Evolutionary conservation across 2,888 invertebrate species (phyloP).

Genomic region (Drosophila diplacantha): DNA sequence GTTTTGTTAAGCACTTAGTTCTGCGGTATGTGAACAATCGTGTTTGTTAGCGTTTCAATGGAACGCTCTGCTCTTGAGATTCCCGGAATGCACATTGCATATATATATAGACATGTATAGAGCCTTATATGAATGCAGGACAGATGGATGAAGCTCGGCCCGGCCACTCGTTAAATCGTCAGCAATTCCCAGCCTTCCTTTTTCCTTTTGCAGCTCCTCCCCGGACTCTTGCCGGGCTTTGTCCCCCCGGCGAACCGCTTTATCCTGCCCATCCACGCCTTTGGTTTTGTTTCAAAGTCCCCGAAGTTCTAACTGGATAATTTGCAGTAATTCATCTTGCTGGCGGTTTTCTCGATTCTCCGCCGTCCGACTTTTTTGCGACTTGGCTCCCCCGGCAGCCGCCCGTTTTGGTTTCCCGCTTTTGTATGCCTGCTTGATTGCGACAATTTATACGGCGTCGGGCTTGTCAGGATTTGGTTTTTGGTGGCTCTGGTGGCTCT

Average conservation of each 20-base stretch:
- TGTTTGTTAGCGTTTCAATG: constrained; percentile 22
- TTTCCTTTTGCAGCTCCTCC: not conserved
- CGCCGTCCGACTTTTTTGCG: constrained; percentile 15
- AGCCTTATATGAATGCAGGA: constrained; percentile 17
- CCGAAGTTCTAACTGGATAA: constrained; percentile 69
- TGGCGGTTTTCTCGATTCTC: constrained; percentile 46
- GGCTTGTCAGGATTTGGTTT: constrained; percentile 53
- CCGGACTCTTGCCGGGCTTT: not conserved
- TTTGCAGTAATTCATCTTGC: constrained; percentile 73
- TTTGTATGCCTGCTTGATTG: constrained; percentile 62
- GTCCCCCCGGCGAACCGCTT: constrained; percentile 17
- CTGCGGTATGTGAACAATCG: constrained; percentile 17
- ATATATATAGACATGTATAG: not conserved
- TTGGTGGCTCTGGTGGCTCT: constrained; percentile 26
- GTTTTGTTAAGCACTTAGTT: constrained; percentile 1
- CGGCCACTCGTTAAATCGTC: constrained; percentile 44
- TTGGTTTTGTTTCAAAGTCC: constrained; percentile 46
- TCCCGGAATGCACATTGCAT: constrained; percentile 14
- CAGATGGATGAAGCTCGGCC: constrained; percentile 28
- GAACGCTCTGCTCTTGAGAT: constrained; percentile 23
- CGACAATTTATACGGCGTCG: constrained; percentile 66
- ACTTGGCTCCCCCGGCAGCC: not conserved
- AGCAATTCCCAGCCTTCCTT: constrained; percentile 12
- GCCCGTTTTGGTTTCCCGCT: constrained; percentile 30
- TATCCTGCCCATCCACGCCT: constrained; percentile 16